Base-by-base conservation (phyloP, 1,140 invertebrate genomes). In the Caenorhabditis brenneri region DNA sequence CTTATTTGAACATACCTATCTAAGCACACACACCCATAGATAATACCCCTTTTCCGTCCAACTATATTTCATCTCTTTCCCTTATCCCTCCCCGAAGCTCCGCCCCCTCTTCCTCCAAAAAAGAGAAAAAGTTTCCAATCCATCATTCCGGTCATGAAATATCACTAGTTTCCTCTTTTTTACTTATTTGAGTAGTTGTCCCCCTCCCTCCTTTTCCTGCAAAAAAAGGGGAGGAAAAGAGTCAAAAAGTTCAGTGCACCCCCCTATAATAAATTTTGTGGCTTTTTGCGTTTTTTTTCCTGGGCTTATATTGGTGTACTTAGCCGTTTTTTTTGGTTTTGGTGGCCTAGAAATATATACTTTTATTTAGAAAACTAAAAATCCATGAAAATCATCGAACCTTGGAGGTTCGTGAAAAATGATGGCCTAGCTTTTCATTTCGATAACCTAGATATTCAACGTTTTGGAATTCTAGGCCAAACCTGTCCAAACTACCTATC, bases 111-210 rank as follows among this genome's bases (percentile, higher is more conserved):
- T 51, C 48, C 48, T 51, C 48, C n/a, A 51, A n/a, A n/a, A n/a
- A 51, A n/a, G 2, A 10, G n/a, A 46, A 46, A 46, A 46, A 46
- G 42, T 46, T 51, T 55, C 15, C 53, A 55, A 55, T 55, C 53
- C 53, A 55, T 55, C 53, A 55, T 55, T 55, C 53, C 27, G 53
- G 22, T 55, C 53, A 55, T 55, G 53, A 55, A 55, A 55, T 55
- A 55, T 55, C 53, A 55, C 24, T 55, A 51, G 49, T 55, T 55
- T 55, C 53, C 24, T 29, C 9, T 55, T 55, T 6, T 29, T 24
- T 9, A 27, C 24, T 55, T 27, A 27, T 6, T 27, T 10, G 22
- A 29, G 48, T 51, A n/a, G 48, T 15, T 0, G 48, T 42, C 39
- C 39, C 5, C 12, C 39, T 42, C 39, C 5, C 39, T 42, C 39